Percentiles rank a stretch among this genome's conserved stretches.
These are phyloP conservation scores for Cataglyphis rosenhaueri DNA, from an alignment of 2,888 invertebrate genomes.

Conservation along the genomic window DNA sequence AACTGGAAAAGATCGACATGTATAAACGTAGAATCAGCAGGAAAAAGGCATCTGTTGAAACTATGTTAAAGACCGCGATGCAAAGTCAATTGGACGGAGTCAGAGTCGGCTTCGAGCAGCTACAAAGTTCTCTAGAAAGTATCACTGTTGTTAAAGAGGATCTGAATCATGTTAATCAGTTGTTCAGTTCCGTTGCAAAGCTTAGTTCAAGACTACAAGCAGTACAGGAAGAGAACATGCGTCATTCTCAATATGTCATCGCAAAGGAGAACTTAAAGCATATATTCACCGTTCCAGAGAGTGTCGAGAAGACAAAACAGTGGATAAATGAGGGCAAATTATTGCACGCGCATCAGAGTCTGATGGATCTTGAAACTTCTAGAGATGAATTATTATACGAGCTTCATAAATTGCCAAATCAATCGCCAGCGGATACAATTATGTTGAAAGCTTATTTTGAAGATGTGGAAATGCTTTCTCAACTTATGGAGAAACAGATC, in stretches of 20 bases:
- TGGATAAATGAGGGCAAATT: conserved; percentile 98
- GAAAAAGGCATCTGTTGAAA: conserved; percentile 96
- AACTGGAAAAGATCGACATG: conserved; percentile 96
- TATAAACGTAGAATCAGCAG: conserved; percentile 91
- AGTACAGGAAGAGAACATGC: conserved; percentile 96
- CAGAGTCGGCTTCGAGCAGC: conserved; percentile 95
- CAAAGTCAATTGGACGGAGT: conserved; percentile 99
- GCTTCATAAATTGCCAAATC: conserved; percentile 96
- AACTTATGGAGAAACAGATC: conserved; percentile 95
- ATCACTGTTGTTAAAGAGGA: conserved; percentile 88
- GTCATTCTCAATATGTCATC: conserved; percentile 98
- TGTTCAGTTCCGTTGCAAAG: conserved; percentile 92
- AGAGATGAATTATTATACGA: conserved; percentile 98
- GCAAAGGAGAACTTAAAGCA: conserved; percentile 99
- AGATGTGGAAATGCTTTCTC: conserved; percentile 96
- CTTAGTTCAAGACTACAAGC: conserved; percentile 93
- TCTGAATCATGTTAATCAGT: conserved; percentile 88
- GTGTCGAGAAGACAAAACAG: conserved; percentile 96
- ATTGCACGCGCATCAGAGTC: conserved; percentile 96
- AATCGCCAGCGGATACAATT: conserved; percentile 95
- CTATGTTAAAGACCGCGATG: conserved; percentile 98
- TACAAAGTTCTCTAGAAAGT: conserved; percentile 94
- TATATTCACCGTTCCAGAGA: conserved; percentile 98
- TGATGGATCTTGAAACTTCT: conserved; percentile 98
- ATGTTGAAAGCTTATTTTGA: conserved; percentile 98